Evolutionary conservation across 1,140 invertebrate genomes (phyloP).

Genomic region (Sarcophaga bullata): DNA sequence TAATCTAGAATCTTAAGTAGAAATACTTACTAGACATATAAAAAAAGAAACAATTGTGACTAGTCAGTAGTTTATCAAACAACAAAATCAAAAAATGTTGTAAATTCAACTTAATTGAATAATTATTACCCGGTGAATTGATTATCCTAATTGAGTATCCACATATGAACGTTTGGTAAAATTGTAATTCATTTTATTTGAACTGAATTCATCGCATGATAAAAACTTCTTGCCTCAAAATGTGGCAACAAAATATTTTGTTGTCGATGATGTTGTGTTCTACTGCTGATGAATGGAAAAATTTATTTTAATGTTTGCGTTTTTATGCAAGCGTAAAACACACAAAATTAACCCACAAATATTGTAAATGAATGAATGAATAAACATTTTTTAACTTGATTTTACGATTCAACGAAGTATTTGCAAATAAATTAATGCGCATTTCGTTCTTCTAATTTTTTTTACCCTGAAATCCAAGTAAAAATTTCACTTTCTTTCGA

Average conservation of each 20-base stretch:
- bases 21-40: too few relatives aligned
- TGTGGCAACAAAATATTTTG: not conserved
- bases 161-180: not conserved
- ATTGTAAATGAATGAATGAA: not conserved
- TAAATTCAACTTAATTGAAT: too few relatives aligned
- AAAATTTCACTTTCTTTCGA: too few relatives aligned
- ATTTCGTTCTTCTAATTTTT: not conserved
- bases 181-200: slow-evolving; percentile 7
- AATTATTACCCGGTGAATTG: too few relatives aligned
- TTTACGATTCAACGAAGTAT: not conserved
- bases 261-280: not conserved
- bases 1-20: too few relatives aligned
- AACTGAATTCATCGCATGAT: not conserved
- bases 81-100: too few relatives aligned
- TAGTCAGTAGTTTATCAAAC: too few relatives aligned
- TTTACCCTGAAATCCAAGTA: too few relatives aligned
- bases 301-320: not conserved
- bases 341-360: not conserved
- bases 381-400: not conserved
- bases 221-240: not conserved
- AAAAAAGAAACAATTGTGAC: too few relatives aligned
- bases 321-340: not conserved
- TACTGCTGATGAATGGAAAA: not conserved
- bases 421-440: not conserved
- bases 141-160: too few relatives aligned